These are phyloP conservation scores for Atherinosoma microstoma DNA, from an alignment of 2,797 vertebrate genomes.

Conservation along the genomic window DNA sequence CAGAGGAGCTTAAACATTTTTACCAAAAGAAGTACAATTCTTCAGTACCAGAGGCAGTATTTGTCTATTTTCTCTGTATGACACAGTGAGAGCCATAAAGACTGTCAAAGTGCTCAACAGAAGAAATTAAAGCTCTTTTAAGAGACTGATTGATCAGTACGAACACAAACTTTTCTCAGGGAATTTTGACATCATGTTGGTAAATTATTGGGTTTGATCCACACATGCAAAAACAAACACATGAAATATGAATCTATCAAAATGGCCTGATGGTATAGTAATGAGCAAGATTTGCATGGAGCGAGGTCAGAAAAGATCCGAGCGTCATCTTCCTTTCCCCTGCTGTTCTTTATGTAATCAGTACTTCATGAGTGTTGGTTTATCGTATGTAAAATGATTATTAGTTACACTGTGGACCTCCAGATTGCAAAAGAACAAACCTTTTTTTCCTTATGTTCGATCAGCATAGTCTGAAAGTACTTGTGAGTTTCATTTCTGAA, in stretches of 20 bases:
- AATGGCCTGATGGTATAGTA: background rate
- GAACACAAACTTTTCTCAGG: background rate
- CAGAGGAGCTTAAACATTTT: background rate
- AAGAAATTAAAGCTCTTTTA: background rate
- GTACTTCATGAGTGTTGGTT: too few relatives aligned
- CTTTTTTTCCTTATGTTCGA: too few relatives aligned
- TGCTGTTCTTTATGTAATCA: too few relatives aligned
- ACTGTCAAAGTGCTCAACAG: constrained; percentile 2
- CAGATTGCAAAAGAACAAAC: too few relatives aligned
- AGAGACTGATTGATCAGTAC: constrained; percentile 10
- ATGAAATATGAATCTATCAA: background rate
- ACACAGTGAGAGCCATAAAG: constrained; percentile 7
- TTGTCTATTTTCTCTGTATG: constrained; percentile 6
- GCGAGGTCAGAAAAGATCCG: too few relatives aligned
- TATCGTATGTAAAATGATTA: too few relatives aligned
- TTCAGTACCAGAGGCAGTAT: background rate
- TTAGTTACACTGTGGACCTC: too few relatives aligned
- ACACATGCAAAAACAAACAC: background rate
- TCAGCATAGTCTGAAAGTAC: too few relatives aligned
- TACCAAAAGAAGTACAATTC: constrained; percentile 11
- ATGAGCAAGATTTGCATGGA: too few relatives aligned
- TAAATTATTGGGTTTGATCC: constrained; percentile 5
- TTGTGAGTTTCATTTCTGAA: too few relatives aligned
- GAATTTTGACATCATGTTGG: background rate
- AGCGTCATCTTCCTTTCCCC: too few relatives aligned